Evolutionary conservation across 2,888 invertebrate genomes (phyloP), one percentile per base, ranked within the genome.

Genomic region (Idaea straminata): DNA sequence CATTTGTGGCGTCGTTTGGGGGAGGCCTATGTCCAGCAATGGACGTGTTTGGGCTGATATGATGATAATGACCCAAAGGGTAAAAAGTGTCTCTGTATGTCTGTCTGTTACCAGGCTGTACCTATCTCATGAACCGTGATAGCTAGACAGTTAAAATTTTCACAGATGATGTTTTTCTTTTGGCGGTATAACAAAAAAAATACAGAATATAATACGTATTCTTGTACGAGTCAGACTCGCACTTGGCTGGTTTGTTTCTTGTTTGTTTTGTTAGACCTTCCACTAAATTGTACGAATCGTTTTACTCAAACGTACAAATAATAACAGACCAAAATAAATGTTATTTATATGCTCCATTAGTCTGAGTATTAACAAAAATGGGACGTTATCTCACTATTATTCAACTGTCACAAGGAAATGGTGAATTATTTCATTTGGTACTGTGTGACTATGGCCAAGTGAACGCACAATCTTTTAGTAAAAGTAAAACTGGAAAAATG

Each of bases 321-420:
- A 69, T 69, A 65, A 59, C 64, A n/a, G 57, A 62, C 66, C 68
- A 61, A n/a, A n/a, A n/a, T n/a, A n/a, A 47, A 47, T 47, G 66
- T 64, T 61, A 70, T 73, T 70, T 70, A 73, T 73, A 66, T 69
- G 57, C 65, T 63, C 58, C 62, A 67, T 72, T 69, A 70, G 65
- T 70, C 67, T 67, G 58, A 34, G 67, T 62, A 69, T 70, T 69
- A 71, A 62, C 65, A 66, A 65, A 64, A 69, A 69, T 59, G 59
- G 59, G 34, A 59, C 59, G 25, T 34, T 59, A 59, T 59, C 59
- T 6, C 59, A 59, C 59, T 59, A 59, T 59, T 5, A 25, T 59
- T 59, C 59, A 59, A 25, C 59, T 59, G 59, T 59, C 59, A 10
- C 59, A 34, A 34, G 2, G 59, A 59, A 59, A 34, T 59, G 59